A percentile compares a stretch with the other conserved stretches of the same genome.
Conservation (phyloP, 2,113 vertebrate genomes). For the Malurus melanocephalus region DNA sequence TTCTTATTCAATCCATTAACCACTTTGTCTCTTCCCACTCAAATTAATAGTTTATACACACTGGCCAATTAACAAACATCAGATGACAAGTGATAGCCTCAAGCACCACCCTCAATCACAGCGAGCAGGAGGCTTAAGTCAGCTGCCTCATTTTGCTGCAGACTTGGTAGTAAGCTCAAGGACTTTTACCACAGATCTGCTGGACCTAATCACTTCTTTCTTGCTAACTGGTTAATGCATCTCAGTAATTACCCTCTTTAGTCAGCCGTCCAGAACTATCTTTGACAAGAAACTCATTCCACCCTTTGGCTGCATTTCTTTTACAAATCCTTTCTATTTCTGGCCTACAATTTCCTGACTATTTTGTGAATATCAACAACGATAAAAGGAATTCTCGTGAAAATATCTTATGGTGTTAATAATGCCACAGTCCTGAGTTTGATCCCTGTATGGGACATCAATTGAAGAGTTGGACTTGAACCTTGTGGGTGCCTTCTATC, state of each 20-base stretch:
- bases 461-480: background rate
- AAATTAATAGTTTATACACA: background rate
- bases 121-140: background rate
- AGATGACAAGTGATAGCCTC: background rate
- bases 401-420: background rate
- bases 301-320: background rate
- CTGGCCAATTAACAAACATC: background rate
- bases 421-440: fast-evolving
- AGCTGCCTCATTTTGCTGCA: background rate
- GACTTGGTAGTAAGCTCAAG: background rate
- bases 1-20: background rate
- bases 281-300: background rate
- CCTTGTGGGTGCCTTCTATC: background rate
- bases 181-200: background rate
- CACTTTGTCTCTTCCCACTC: constrained; percentile 29
- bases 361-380: fast-evolving
- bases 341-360: background rate
- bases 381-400: background rate
- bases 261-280: background rate
- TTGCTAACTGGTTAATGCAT: background rate
- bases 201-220: background rate
- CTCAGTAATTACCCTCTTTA: background rate
- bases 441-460: background rate
- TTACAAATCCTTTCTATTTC: background rate
- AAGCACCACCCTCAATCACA: background rate